phyloP scores from a whole-genome alignment of 2,888 invertebrate genomes.

The Polydrusus pterygomalis region DNA sequence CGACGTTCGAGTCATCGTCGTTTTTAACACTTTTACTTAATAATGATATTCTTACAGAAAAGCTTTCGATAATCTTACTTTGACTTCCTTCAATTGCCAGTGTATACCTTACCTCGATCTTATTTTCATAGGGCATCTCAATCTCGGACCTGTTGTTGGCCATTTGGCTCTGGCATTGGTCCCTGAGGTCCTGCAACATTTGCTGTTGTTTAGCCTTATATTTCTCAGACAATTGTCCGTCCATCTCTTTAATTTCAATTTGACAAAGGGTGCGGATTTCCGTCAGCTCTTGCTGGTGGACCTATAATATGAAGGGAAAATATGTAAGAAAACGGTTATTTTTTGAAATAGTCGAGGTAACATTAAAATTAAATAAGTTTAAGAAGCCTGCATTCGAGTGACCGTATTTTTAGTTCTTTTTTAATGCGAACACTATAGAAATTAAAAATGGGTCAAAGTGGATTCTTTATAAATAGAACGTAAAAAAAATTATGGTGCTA shows the following conservation, averaged over 20 bases:
- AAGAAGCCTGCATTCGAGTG: too few species aligned
- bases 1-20: too few species aligned
- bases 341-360: too few species aligned
- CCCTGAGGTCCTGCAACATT: constrained; percentile 92
- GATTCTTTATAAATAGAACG: not conserved
- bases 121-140: constrained; percentile 88
- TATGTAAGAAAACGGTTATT: too few species aligned
- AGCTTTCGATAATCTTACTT: too few species aligned
- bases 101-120: constrained; percentile 76
- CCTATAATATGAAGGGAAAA: constrained; percentile 69
- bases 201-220: constrained; percentile 95
- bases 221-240: constrained; percentile 93
- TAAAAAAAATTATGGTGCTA: constrained; percentile 10
- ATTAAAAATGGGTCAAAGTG: not conserved
- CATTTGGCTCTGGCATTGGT: constrained; percentile 94
- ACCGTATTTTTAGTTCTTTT: not conserved
- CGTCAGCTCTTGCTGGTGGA: constrained; percentile 90
- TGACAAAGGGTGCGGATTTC: constrained; percentile 92
- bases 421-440: not conserved
- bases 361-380: too few species aligned
- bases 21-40: too few species aligned
- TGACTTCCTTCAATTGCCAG: not conserved
- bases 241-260: constrained; percentile 95
- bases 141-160: constrained; percentile 92
- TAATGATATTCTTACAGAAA: too few species aligned